Conservation (phyloP, 2,888 invertebrate genomes). For the Alentia gelatinosa region DNA sequence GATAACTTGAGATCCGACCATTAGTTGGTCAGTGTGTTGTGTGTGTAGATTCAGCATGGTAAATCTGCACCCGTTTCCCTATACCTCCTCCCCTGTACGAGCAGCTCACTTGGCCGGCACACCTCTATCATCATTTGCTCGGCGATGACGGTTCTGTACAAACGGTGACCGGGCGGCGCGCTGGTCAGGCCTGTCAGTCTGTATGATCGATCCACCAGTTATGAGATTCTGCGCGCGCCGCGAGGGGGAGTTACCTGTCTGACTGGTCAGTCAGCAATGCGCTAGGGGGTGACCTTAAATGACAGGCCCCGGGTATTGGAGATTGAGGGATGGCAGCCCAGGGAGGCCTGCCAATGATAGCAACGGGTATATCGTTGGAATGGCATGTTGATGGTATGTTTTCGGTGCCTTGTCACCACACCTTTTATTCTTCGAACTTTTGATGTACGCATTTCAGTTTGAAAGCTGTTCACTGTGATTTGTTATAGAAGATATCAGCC, state of each 20-base stretch:
- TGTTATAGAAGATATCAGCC: too few relatives aligned
- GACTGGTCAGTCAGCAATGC: background rate
- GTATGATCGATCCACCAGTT: background rate
- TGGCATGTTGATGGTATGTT: too few relatives aligned
- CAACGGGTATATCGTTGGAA: too few relatives aligned
- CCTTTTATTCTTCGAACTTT: too few relatives aligned
- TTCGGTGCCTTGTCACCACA: too few relatives aligned
- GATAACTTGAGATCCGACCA: too few relatives aligned
- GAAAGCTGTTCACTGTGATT: too few relatives aligned
- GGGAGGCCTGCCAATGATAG: background rate
- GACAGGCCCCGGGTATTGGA: background rate
- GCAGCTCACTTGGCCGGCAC: background rate
- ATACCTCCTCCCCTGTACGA: background rate
- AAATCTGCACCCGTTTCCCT: background rate
- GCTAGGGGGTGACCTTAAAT: background rate
- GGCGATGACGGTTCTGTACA: background rate
- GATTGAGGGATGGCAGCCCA: background rate
- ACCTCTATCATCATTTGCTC: background rate
- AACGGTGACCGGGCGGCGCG: background rate
- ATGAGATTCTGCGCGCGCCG: constrained; percentile 10
- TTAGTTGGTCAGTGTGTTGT: too few relatives aligned
- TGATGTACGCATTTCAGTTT: too few relatives aligned
- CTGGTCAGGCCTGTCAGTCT: background rate
- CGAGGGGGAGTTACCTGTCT: background rate
- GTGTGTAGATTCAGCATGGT: too few relatives aligned